phyloP scores from a whole-genome alignment of 2,888 invertebrate species.

The Heterodera filipjevi region DNA sequence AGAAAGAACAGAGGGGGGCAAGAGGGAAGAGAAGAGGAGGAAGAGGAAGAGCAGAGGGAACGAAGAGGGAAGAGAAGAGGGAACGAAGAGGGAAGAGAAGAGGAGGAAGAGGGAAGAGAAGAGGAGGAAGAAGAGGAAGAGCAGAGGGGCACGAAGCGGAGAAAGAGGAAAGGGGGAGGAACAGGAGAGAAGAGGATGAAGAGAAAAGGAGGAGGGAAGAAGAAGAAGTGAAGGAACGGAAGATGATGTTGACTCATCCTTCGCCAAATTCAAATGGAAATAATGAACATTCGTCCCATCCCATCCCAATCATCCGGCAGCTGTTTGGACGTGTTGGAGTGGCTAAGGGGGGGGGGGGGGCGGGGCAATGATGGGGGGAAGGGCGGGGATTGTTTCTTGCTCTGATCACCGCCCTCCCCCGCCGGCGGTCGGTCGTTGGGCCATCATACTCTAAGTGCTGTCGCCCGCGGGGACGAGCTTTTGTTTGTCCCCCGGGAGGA shows the following conservation, averaged over 20 bases:
- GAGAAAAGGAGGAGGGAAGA: neutral
- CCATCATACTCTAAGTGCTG: neutral
- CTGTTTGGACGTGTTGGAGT: neutral
- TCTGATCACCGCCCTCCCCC: neutral
- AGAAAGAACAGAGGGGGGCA: too few relatives aligned
- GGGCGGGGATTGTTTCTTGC: neutral
- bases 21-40: neutral
- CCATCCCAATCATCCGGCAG: neutral
- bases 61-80: neutral
- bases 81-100: neutral
- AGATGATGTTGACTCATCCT: neutral
- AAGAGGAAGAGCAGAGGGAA: neutral
- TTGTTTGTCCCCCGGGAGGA: neutral
- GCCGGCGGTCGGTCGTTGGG: slow-evolving; percentile 1
- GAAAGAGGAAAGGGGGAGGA: neutral
- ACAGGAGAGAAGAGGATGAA: neutral
- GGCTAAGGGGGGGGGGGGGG: neutral
- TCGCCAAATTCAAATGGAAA: neutral
- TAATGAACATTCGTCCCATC: slow-evolving; percentile 1
- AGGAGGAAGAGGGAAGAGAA: neutral
- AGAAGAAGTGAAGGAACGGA: neutral
- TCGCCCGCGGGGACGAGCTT: neutral
- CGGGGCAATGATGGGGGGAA: neutral
- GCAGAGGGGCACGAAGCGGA: neutral
- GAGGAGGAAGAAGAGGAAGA: neutral